phyloP scores from a whole-genome alignment of 2,797 vertebrate species.

The Aeoliscus strigatus region DNA sequence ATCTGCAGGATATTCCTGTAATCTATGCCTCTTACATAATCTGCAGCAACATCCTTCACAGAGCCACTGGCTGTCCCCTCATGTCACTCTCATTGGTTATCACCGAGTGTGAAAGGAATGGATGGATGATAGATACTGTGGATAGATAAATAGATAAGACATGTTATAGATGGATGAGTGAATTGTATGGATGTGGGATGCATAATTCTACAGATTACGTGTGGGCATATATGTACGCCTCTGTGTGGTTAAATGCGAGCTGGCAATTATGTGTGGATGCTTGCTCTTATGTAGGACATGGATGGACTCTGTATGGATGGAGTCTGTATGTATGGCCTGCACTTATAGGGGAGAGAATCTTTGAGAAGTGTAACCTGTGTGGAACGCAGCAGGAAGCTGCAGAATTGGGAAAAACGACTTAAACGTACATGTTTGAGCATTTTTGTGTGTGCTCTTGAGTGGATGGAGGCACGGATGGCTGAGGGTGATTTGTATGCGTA shows the following conservation, averaged over 20 bases:
- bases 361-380: conserved; percentile 4
- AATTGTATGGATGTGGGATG: conserved; percentile 11
- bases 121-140: conserved; percentile 29
- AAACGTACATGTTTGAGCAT: conserved; percentile 3
- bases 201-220: conserved; percentile 33
- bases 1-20: conserved; percentile 71
- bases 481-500: neutral
- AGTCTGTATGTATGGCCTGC: neutral
- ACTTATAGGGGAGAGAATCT: neutral
- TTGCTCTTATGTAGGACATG: conserved; percentile 9
- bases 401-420: conserved; percentile 8
- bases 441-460: conserved; percentile 8
- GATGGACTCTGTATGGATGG: conserved; percentile 4
- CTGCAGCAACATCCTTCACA: conserved; percentile 54
- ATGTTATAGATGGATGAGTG: conserved; percentile 14
- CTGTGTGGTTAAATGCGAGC: conserved; percentile 14
- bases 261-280: conserved; percentile 19
- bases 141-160: conserved; percentile 36
- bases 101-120: conserved; percentile 46
- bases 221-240: conserved; percentile 10
- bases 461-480: neutral
- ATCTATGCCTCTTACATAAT: conserved; percentile 73
- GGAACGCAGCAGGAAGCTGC: conserved; percentile 13
- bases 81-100: conserved; percentile 63
- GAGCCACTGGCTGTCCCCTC: conserved; percentile 69